A percentile compares a stretch with the other conserved stretches of the same genome.
Evolutionary conservation across 1,140 invertebrate species (phyloP).

Genomic region (Bombus confusus): DNA sequence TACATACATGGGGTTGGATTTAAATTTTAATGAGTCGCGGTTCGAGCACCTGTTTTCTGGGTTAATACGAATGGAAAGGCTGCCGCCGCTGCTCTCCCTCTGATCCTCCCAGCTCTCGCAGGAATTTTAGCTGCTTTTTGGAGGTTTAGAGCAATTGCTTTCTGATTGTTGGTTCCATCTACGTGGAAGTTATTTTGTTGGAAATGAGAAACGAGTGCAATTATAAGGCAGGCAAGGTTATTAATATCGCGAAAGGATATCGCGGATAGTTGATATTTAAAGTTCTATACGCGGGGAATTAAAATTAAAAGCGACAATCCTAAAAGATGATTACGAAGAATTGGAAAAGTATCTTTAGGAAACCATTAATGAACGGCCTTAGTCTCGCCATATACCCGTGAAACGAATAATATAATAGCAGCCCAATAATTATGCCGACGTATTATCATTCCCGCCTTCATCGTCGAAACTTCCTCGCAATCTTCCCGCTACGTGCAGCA

Average conservation of each 20-base stretch:
- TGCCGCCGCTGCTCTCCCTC: not conserved
- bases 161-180: not conserved
- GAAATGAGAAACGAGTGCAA: no score
- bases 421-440: not conserved
- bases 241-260: no score
- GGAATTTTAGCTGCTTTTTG: not conserved
- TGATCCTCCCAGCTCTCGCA: not conserved
- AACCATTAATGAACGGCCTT: no score
- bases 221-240: no score
- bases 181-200: no score
- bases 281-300: no score
- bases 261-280: no score
- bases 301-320: no score
- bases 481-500: not conserved
- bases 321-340: no score
- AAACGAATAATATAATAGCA: not conserved
- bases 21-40: conserved; percentile 29
- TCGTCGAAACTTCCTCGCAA: not conserved
- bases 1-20: not conserved
- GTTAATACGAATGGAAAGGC: conserved; percentile 9
- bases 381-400: not conserved
- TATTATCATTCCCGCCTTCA: not conserved
- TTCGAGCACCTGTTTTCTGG: conserved; percentile 15
- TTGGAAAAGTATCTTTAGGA: no score
- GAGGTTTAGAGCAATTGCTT: not conserved